Evolutionary conservation across 2,888 invertebrate genomes (phyloP).

Genomic region (Meteorus colon): DNA sequence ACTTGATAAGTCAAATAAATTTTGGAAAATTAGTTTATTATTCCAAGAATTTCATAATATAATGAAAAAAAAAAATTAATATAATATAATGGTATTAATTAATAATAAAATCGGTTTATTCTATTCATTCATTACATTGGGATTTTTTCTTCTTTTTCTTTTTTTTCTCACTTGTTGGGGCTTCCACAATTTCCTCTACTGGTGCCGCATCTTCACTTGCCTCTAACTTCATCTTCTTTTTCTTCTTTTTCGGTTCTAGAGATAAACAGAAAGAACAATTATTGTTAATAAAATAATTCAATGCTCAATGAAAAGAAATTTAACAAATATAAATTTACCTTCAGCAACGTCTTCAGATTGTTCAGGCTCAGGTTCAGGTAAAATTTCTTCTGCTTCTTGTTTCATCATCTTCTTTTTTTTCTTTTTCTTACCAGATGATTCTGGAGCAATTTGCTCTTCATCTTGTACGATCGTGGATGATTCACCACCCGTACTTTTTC

Average conservation of each 20-base stretch:
- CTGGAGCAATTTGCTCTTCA: conserved; percentile 40
- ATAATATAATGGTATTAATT: conserved; percentile 3
- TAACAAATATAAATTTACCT: conserved; percentile 23
- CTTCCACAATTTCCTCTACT: conserved; percentile 56
- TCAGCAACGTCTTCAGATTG: conserved; percentile 45
- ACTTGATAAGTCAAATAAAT: background rate
- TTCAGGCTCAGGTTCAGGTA: conserved; percentile 44
- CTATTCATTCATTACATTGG: conserved; percentile 53
- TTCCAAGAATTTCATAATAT: background rate
- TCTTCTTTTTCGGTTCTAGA: conserved; percentile 65
- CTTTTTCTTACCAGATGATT: conserved; percentile 64
- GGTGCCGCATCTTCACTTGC: conserved; percentile 53
- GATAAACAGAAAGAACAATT: conserved; percentile 12
- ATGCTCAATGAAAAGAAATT: no score
- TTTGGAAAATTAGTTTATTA: background rate
- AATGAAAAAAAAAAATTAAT: conserved; percentile 18
- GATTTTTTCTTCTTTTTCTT: conserved; percentile 78
- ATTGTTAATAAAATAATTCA: conserved; percentile 1
- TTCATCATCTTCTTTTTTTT: conserved; percentile 56
- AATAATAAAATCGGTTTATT: background rate
- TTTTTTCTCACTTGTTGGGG: conserved; percentile 74
- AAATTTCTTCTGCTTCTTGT: conserved; percentile 52
- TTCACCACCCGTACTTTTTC: conserved; percentile 61
- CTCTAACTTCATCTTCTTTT: conserved; percentile 72
- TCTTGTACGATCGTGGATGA: conserved; percentile 58